A percentile compares a stretch with the other conserved stretches of the same genome.
These are phyloP conservation scores for Hoplias malabaricus DNA, from an alignment of 2,113 vertebrate genomes.

Conservation along the genomic window DNA sequence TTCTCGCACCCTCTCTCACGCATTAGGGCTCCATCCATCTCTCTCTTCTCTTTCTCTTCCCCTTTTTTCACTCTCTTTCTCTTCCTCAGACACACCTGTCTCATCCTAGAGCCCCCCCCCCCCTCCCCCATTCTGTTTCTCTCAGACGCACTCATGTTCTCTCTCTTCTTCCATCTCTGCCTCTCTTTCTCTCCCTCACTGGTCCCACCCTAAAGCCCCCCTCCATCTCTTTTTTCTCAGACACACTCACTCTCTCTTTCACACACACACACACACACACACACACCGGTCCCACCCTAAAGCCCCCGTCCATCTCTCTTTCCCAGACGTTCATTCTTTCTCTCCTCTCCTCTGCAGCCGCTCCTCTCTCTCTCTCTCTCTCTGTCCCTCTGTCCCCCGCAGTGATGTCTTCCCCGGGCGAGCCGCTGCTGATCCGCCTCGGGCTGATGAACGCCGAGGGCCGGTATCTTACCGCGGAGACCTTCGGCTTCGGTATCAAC, in stretches of 20 bases:
- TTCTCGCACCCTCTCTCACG: too few relatives aligned
- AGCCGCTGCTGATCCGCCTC: conserved; percentile 88
- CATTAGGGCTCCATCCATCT: conserved; percentile 2
- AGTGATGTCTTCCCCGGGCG: conserved; percentile 80
- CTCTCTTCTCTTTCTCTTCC: conserved; percentile 15
- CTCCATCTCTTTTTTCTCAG: background rate
- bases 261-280: background rate
- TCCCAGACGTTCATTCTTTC: too few relatives aligned
- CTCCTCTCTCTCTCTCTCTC: background rate
- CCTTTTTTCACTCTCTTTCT: background rate
- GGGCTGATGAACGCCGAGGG: conserved; percentile 90
- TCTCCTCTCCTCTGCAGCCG: conserved; percentile 5
- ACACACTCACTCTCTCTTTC: background rate
- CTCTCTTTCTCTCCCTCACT: background rate
- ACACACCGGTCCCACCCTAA: too few relatives aligned
- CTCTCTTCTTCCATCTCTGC: too few relatives aligned
- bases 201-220: background rate
- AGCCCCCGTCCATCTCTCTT: too few relatives aligned
- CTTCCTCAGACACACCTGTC: background rate
- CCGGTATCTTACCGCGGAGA: conserved; percentile 94
- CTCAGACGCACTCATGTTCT: background rate
- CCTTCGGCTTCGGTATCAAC: conserved; percentile 96
- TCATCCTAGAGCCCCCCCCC: background rate
- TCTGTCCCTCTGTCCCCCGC: too few relatives aligned
- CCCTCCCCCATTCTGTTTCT: too few relatives aligned